Percentiles rank a stretch among this genome's conserved stretches.
These are phyloP conservation scores for Halcyon chelicuti DNA, from an alignment of 2,797 vertebrate species.

Conservation along the genomic window DNA sequence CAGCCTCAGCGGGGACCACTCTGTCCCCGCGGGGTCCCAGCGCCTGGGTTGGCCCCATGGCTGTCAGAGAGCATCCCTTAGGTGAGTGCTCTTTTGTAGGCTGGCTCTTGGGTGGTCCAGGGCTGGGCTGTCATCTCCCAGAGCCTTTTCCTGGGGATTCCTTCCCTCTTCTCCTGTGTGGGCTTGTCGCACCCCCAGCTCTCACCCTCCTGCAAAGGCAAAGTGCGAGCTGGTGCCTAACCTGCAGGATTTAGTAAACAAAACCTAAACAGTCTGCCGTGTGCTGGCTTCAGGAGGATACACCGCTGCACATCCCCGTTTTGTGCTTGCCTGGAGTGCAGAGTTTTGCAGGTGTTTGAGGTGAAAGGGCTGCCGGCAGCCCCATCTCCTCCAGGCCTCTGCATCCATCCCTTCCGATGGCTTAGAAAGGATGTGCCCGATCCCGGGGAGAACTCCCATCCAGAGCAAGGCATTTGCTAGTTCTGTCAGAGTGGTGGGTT, in stretches of 20 bases:
- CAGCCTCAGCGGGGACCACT: background rate
- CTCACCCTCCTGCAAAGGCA: background rate
- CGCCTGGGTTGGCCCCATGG: background rate
- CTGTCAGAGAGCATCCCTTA: background rate
- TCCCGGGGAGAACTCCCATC: background rate
- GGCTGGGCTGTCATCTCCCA: background rate
- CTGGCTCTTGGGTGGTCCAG: background rate
- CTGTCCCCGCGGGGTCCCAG: background rate
- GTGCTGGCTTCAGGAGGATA: background rate
- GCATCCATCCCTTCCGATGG: rapidly evolving
- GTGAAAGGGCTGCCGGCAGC: background rate
- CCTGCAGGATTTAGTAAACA: background rate
- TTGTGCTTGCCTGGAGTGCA: rapidly evolving
- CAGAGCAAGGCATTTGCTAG: background rate
- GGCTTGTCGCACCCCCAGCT: background rate
- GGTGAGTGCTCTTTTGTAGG: background rate
- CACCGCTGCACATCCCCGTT: rapidly evolving
- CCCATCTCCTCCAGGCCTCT: rapidly evolving
- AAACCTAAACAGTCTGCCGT: too few relatives aligned
- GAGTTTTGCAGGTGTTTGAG: rapidly evolving
- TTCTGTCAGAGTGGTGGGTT: background rate
- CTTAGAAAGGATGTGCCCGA: rapidly evolving
- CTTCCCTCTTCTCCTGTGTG: background rate
- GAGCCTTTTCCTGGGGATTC: background rate
- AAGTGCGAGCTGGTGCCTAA: background rate